Evolutionary conservation across 2,797 vertebrate genomes (phyloP).

Genomic region (Smutsia temminckii): DNA sequence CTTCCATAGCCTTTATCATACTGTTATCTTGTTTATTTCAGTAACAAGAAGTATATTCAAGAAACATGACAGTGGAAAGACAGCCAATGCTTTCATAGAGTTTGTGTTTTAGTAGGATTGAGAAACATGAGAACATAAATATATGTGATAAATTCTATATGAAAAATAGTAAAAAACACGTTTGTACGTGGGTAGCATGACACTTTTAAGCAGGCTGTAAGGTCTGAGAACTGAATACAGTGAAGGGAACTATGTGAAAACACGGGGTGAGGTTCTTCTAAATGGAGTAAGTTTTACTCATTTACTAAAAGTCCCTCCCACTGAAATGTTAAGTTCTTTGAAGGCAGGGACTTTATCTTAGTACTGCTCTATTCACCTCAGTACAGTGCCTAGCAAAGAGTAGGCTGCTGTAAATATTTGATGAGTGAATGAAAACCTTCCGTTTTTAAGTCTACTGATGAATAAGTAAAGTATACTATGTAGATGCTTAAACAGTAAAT

Average conservation of each 20-base stretch:
- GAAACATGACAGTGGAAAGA: background rate
- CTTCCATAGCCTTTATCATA: background rate
- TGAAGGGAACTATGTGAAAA: background rate
- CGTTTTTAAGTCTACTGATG: background rate
- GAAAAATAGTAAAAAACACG: constrained; percentile 2
- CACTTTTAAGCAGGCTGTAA: background rate
- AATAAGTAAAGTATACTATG: background rate
- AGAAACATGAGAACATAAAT: constrained; percentile 23
- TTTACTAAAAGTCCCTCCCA: background rate
- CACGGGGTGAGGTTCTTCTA: background rate
- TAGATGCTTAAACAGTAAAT: constrained; percentile 42
- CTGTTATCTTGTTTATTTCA: constrained; percentile 20
- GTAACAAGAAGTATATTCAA: background rate
- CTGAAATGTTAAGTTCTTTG: background rate
- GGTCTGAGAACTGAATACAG: background rate
- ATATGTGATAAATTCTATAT: background rate
- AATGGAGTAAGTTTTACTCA: background rate
- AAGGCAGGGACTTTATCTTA: background rate
- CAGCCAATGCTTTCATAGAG: background rate
- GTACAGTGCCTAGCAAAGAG: background rate
- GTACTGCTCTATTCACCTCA: background rate
- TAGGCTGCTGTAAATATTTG: background rate
- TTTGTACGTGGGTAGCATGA: background rate
- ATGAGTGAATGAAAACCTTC: constrained; percentile 35
- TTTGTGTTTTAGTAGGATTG: background rate